A percentile compares a stretch with the other conserved stretches of the same genome.
These are phyloP conservation scores for Etheostoma spectabile DNA, from an alignment of 2,113 vertebrate genomes.

Conservation along the genomic window DNA sequence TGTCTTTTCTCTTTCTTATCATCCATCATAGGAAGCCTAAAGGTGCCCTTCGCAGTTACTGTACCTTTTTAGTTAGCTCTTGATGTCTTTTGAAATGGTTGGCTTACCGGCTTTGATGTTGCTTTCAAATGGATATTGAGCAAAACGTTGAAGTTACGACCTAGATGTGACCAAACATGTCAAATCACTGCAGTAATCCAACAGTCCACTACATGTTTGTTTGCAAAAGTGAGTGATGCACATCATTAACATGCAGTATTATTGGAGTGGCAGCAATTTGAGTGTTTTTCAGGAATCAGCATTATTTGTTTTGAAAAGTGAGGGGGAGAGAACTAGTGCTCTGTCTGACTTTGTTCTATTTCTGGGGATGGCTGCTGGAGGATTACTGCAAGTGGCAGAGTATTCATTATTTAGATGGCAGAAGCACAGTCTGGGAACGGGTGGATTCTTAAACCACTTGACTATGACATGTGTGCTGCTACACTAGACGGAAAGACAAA, in stretches of 20 bases:
- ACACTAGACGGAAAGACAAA: conserved; percentile 55
- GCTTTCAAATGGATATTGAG: conserved; percentile 66
- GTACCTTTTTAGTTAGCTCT: conserved; percentile 68
- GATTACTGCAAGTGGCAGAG: conserved; percentile 73
- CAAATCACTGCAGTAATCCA: conserved; percentile 31
- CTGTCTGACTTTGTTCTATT: conserved; percentile 80
- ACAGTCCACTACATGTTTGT: conserved; percentile 9
- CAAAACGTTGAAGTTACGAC: conserved; percentile 70
- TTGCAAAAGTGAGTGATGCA: conserved; percentile 15
- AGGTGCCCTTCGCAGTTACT: conserved; percentile 80
- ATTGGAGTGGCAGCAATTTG: conserved; percentile 35
- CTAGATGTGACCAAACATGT: conserved; percentile 62
- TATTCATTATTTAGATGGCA: conserved; percentile 82
- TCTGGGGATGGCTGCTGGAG: conserved; percentile 69
- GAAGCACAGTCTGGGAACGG: conserved; percentile 71
- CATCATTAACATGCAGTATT: conserved; percentile 6
- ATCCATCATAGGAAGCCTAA: conserved; percentile 74
- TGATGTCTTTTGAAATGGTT: conserved; percentile 75
- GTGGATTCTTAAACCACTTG: conserved; percentile 77
- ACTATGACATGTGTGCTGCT: conserved; percentile 77
- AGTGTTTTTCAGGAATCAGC: conserved; percentile 61
- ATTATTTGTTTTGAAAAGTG: conserved; percentile 78
- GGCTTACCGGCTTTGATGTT: conserved; percentile 78
- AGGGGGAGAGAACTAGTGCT: conserved; percentile 58
- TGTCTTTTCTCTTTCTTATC: conserved; percentile 63